Evolutionary conservation across 2,113 vertebrate genomes (phyloP), one percentile per base, ranked within the genome.

Genomic region (Synchiropus splendidus): DNA sequence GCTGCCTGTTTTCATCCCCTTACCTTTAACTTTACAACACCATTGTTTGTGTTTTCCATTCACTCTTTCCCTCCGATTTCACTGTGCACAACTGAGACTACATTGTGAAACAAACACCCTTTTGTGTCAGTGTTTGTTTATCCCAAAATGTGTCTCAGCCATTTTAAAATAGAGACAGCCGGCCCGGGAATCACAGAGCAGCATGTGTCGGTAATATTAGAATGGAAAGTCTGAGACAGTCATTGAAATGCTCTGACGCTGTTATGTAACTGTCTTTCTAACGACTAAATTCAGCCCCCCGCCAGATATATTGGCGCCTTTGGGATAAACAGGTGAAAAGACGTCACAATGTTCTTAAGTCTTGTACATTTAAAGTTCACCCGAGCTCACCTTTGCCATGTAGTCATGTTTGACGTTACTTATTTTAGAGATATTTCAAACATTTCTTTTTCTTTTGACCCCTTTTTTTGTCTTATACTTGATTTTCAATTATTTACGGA

Each of bases 121-220:
- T 37, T 39, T 21, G 51, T 46, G 39, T 69, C 53, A 27, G 30
- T 51, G 48, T 56, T 39, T 65, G 36, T 67, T 68, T 51, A 64
- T 61, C 54, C 35, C 64, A 27, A 44, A 56, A 55, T 60, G 36
- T 39, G 60, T 42, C 57, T 21, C 12, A 58, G 58, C 65, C 64
- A 59, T 56, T 51, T 77, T 79, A 77, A 81, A 78, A 81, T 82
- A 82, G 81, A 69, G 17, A 38, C 41, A 36, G 53, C 61, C 64
- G 61, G 64, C 66, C 61, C 66, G 66, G 63, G 65, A 71, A 75
- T 76, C 63, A 69, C 55, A 67, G 64, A 63, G 51, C 61, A 50
- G 58, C 74, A 77, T 81, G 78, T 81, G 76, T 67, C 46, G 67
- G 77, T 83, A 83, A 83, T 70, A 79, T 76, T 82, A 81, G 81